Percentiles rank a stretch among this genome's conserved stretches.
Conservation (phyloP, 1,140 invertebrate genomes). For the Dendroctonus valens region DNA sequence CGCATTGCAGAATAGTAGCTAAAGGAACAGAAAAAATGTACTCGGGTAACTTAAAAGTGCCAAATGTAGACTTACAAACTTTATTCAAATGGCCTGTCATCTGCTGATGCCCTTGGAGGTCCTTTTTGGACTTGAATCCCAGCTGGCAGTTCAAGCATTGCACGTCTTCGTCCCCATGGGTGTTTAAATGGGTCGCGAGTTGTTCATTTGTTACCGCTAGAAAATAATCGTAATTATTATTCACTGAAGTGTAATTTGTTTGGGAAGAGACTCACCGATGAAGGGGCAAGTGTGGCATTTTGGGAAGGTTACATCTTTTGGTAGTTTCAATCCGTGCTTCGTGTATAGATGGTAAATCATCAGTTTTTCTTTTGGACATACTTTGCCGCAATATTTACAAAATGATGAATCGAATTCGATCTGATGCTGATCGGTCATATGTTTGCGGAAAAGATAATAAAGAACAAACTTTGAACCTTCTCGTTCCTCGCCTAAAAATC, state of each 20-base stretch:
- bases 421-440: slow-evolving; percentile 77
- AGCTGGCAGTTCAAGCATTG: slow-evolving; percentile 56
- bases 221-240: slow-evolving; percentile 9
- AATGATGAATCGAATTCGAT: slow-evolving; percentile 76
- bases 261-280: slow-evolving; percentile 51
- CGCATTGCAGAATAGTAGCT: slow-evolving; percentile 56
- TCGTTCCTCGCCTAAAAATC: slow-evolving; percentile 50
- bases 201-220: slow-evolving; percentile 59
- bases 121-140: slow-evolving; percentile 52
- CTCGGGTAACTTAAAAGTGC: neutral
- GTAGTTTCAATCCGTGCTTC: slow-evolving; percentile 74
- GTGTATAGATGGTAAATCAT: slow-evolving; percentile 78
- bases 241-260: neutral
- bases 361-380: slow-evolving; percentile 71
- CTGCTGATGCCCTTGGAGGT: slow-evolving; percentile 57
- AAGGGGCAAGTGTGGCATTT: slow-evolving; percentile 76
- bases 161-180: slow-evolving; percentile 53
- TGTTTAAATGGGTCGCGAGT: slow-evolving; percentile 64
- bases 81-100: slow-evolving; percentile 58
- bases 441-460: slow-evolving; percentile 75
- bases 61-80: neutral
- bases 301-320: slow-evolving; percentile 67
- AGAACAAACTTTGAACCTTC: slow-evolving; percentile 68
- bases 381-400: slow-evolving; percentile 82
- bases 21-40: neutral